phyloP scores from a whole-genome alignment of 1,140 invertebrate species.

The Drosophila pachea region DNA sequence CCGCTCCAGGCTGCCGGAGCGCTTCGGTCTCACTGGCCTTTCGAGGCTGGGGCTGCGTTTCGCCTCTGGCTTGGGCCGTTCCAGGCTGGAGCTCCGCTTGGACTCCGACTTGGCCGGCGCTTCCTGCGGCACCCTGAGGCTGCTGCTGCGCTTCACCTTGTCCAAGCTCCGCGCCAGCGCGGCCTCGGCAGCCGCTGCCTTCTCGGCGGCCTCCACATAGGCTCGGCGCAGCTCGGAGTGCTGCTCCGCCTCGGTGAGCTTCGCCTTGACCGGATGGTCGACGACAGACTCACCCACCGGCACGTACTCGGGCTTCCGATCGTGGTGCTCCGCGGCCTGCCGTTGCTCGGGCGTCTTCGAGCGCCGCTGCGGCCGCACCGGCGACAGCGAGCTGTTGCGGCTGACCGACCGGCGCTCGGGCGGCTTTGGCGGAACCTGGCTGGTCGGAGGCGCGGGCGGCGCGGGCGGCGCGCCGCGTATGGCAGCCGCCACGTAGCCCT shows the following conservation, averaged over 20 bases:
- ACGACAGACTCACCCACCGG: slow-evolving; percentile 45
- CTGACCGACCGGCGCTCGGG: slow-evolving; percentile 50
- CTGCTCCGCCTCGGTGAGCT: slow-evolving; percentile 52
- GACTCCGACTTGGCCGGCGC: slow-evolving; percentile 29
- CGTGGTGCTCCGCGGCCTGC: slow-evolving; percentile 12
- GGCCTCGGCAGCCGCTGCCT: slow-evolving; percentile 54
- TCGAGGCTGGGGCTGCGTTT: slow-evolving; percentile 52
- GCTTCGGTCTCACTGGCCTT: slow-evolving; percentile 4
- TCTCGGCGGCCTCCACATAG: slow-evolving; percentile 60
- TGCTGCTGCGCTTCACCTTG: slow-evolving; percentile 51
- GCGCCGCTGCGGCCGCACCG: slow-evolving; percentile 65
- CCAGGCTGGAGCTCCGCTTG: slow-evolving; percentile 60
- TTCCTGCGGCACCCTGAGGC: slow-evolving; percentile 21
- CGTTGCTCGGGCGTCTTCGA: slow-evolving; percentile 72
- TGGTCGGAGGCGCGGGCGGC: slow-evolving; percentile 42
- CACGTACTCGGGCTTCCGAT: slow-evolving; percentile 52
- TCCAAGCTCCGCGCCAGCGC: slow-evolving; percentile 53
- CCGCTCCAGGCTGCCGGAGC: no score
- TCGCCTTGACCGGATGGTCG: background rate
- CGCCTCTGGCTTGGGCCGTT: slow-evolving; percentile 21
- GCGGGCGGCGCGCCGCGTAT: slow-evolving; percentile 60
- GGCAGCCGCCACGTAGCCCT: slow-evolving; percentile 49
- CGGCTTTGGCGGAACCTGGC: slow-evolving; percentile 11
- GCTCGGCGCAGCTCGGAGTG: slow-evolving; percentile 47
- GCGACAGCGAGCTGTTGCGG: slow-evolving; percentile 63